phyloP scores from a whole-genome alignment of 2,113 vertebrate genomes.

The Salminus brasiliensis region DNA sequence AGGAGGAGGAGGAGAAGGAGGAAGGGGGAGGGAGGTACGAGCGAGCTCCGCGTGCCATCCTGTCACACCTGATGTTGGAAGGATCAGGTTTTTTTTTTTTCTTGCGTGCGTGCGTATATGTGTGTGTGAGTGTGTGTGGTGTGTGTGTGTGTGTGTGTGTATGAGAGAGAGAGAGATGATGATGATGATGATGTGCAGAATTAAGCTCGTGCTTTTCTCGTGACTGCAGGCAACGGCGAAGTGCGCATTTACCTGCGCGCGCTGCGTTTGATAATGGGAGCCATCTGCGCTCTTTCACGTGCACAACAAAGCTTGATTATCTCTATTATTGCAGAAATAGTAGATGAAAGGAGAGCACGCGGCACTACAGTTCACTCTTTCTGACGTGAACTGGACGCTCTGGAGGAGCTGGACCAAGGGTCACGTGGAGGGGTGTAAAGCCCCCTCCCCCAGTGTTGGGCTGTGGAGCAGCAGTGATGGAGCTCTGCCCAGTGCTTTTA shows the following conservation, averaged over 20 bases:
- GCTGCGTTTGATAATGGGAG: neutral
- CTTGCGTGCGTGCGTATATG: neutral
- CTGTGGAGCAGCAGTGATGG: too few species aligned
- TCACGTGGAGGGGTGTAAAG: too few species aligned
- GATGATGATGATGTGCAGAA: neutral
- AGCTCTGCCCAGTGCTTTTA: too few species aligned
- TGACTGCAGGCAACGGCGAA: neutral
- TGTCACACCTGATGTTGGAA: conserved; percentile 75
- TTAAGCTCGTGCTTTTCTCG: neutral
- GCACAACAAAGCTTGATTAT: neutral
- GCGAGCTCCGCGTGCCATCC: conserved; percentile 70
- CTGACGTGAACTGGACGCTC: too few species aligned
- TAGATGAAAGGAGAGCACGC: neutral
- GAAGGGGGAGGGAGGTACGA: conserved; percentile 69
- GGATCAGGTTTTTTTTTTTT: conserved; percentile 56
- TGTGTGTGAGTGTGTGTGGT: conserved; percentile 1
- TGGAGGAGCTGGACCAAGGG: too few species aligned
- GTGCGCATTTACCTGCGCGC: neutral
- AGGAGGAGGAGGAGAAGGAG: conserved; percentile 66
- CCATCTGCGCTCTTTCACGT: neutral
- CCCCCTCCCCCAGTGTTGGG: too few species aligned
- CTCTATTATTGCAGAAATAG: neutral
- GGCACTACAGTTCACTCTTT: too few species aligned
- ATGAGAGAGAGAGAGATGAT: neutral
- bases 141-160: neutral